Evolutionary conservation across 1,140 invertebrate species (phyloP).

Genomic region (Trachymyrmex septentrionalis): DNA sequence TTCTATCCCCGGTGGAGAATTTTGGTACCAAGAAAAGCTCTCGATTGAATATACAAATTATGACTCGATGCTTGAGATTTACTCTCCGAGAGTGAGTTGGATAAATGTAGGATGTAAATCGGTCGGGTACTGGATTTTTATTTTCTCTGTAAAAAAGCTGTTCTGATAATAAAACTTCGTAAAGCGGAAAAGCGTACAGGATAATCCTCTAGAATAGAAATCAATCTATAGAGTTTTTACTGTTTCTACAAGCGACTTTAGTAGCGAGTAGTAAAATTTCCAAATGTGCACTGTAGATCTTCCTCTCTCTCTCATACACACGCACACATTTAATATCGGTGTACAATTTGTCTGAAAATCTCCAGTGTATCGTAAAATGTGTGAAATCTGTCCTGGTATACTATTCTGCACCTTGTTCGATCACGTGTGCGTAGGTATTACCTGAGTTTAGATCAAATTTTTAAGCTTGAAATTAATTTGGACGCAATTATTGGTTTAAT

Average conservation of each 20-base stretch:
- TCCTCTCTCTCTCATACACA: no score
- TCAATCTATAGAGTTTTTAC: conserved; percentile 9
- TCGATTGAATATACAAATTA: not conserved
- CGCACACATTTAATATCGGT: not conserved
- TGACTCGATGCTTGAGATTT: conserved; percentile 3
- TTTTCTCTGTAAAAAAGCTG: not conserved
- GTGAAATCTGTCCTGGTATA: conserved; percentile 5
- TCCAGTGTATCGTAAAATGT: conserved; percentile 9
- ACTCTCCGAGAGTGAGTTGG: not conserved
- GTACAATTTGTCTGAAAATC: not conserved
- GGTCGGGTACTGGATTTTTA: not conserved
- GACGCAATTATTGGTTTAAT: not conserved
- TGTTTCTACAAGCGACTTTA: not conserved
- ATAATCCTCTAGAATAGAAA: not conserved
- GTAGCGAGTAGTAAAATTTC: conserved; percentile 11
- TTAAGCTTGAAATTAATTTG: conserved; percentile 12
- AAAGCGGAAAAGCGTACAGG: conserved; percentile 9
- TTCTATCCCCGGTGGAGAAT: not conserved
- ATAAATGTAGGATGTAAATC: not conserved
- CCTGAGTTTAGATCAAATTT: not conserved
- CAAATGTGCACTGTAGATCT: not conserved
- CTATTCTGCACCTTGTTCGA: not conserved
- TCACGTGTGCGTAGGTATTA: not conserved
- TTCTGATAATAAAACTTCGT: conserved; percentile 26
- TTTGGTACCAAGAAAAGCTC: not conserved